Evolutionary conservation across 30 jellyfish, hydroid and myxozoan species (phyloP), one percentile per base, ranked within the genome.

Genomic region (Turritopsis dohrnii): DNA sequence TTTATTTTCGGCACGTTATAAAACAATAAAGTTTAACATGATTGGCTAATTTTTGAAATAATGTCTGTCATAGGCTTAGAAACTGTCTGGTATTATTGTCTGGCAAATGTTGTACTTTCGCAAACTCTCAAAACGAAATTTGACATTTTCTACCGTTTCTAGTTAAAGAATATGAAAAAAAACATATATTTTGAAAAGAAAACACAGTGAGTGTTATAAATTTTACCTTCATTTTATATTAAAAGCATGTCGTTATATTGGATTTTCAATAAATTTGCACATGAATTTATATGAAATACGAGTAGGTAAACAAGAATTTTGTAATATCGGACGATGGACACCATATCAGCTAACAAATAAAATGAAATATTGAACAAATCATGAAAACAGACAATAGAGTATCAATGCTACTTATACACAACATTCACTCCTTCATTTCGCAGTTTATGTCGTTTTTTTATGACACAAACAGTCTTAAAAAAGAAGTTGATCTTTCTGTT

Each of bases 1-100:
- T 82, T 82, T 28, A n/a, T 16, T 19, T 82, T 71, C 73, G 89
- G 89, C 89, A 82, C 89, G 25, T 82, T 71, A 17, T 1, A 21
- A 29, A 82, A 65, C 86, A 82, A 65, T 25, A 28, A n/a, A 25
- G 72, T 8, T 18, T 13, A 23, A 21, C 66, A 27, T 82, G 86
- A 82, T 82, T 82, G 89, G 87, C 82, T 53, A 22, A 53, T 23
- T 23, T 27, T 23, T 19, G 30, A 9, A 69, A n/a, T 69, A 27
- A 69, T 69, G 77, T 69, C 77, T 69, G 77, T 23, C 28, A 69
- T 8, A 69, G 77, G 30, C 19, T 69, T 69, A 69, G 21, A 69
- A 69, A 69, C 77, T 69, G 77, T 69, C 77, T 69, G 77, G 22
- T 69, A 41, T 41, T 41, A 41, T 41, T 41, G 60, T 41, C 60